Evolutionary conservation across 30 jellyfish, hydroid and myxozoan genomes (phyloP).

Genomic region (Cassiopea andromeda): DNA sequence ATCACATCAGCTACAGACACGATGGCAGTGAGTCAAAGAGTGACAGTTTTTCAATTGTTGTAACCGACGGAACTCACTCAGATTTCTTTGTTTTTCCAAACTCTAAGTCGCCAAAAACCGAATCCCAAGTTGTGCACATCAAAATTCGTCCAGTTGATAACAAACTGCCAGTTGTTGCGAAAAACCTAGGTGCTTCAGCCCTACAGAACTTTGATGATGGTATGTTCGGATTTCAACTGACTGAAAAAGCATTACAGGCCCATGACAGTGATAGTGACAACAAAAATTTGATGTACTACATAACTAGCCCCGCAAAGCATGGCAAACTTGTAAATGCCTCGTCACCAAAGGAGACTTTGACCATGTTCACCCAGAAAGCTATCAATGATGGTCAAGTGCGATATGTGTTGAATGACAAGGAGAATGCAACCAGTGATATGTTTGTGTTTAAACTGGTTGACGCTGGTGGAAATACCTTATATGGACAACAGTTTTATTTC

Average conservation of each 20-base stretch:
- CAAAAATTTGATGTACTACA: slow-evolving; percentile 30
- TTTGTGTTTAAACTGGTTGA: slow-evolving; percentile 83
- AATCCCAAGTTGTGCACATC: slow-evolving; percentile 65
- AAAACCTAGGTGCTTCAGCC: slow-evolving; percentile 82
- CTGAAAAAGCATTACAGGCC: slow-evolving; percentile 69
- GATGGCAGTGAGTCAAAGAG: slow-evolving; percentile 77
- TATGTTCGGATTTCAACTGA: slow-evolving; percentile 56
- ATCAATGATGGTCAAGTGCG: slow-evolving; percentile 65
- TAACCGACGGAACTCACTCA: slow-evolving; percentile 79
- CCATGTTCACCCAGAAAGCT: slow-evolving; percentile 82
- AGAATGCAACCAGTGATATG: slow-evolving; percentile 83
- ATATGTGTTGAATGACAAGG: slow-evolving; percentile 63
- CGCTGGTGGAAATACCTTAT: slow-evolving; percentile 74
- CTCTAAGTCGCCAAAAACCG: slow-evolving; percentile 36
- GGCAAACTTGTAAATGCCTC: slow-evolving; percentile 77
- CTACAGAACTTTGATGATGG: slow-evolving; percentile 61
- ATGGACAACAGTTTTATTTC: slow-evolving; percentile 79
- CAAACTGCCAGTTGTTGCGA: slow-evolving; percentile 83
- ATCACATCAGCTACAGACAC: slow-evolving; percentile 86
- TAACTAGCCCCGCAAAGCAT: slow-evolving; percentile 76
- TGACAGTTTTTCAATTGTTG: slow-evolving; percentile 81
- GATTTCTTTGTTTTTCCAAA: slow-evolving; percentile 87
- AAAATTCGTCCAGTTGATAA: slow-evolving; percentile 75
- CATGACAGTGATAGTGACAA: slow-evolving; percentile 79
- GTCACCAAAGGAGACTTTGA: slow-evolving; percentile 25